Percentiles rank a stretch among this genome's conserved stretches.
Conservation (phyloP, 2,797 vertebrate species). For the Neostethus bicornis region DNA sequence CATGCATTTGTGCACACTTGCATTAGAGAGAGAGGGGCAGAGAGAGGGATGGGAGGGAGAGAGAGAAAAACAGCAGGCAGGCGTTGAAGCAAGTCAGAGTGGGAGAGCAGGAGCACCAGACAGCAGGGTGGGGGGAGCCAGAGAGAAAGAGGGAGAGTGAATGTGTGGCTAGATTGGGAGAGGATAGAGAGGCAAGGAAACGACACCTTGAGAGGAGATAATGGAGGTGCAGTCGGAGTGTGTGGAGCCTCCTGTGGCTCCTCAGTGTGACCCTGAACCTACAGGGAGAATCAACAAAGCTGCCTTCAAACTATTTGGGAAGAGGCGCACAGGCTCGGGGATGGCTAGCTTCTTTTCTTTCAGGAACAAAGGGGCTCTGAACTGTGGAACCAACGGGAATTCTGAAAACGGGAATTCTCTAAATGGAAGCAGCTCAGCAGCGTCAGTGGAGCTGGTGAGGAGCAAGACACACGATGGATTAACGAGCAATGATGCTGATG, state of each 20-base stretch:
- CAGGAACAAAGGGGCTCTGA: conserved; percentile 88
- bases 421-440: conserved; percentile 62
- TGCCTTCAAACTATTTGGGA: conserved; percentile 96
- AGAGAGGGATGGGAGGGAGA: conserved; percentile 47
- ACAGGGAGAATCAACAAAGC: conserved; percentile 96
- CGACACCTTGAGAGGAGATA: conserved; percentile 69
- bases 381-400: conserved; percentile 72
- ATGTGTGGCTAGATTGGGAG: conserved; percentile 56
- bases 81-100: conserved; percentile 70
- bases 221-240: conserved; percentile 93
- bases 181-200: conserved; percentile 50
- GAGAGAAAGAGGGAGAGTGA: conserved; percentile 50
- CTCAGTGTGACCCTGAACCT: conserved; percentile 90
- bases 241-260: conserved; percentile 85
- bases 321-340: conserved; percentile 86
- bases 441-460: conserved; percentile 84
- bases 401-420: conserved; percentile 73
- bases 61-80: conserved; percentile 76
- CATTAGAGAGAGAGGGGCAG: conserved; percentile 60
- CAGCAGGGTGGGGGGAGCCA: conserved; percentile 62
- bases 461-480: conserved; percentile 96
- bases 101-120: conserved; percentile 71
- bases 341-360: conserved; percentile 96
- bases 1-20: conserved; percentile 47
- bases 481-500: conserved; percentile 76